Percentiles rank a stretch among this genome's conserved stretches.
Evolutionary conservation across 2,113 vertebrate genomes (phyloP).

Genomic region (Crotalus horridus): DNA sequence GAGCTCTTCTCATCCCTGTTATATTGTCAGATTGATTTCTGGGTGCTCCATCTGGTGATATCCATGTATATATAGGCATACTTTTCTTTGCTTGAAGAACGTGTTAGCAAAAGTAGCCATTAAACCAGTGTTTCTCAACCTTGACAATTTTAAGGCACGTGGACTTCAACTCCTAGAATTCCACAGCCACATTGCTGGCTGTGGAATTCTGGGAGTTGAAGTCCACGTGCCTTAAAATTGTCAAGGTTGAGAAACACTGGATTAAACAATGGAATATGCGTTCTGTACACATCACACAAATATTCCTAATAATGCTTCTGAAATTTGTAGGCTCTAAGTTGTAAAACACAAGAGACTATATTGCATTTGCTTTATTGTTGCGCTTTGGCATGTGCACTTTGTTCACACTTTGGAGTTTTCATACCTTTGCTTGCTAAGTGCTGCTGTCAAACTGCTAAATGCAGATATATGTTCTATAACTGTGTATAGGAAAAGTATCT

Average conservation of each 20-base stretch:
- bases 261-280: not conserved
- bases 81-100: not conserved
- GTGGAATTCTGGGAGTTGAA: too few species aligned
- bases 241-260: too few species aligned
- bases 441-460: not conserved
- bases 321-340: not conserved
- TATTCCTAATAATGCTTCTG: not conserved
- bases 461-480: not conserved
- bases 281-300: not conserved
- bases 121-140: not conserved
- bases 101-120: not conserved
- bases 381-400: not conserved
- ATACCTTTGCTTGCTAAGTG: not conserved
- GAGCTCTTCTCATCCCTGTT: not conserved
- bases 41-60: not conserved
- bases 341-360: not conserved
- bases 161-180: too few species aligned
- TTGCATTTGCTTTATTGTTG: not conserved
- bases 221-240: too few species aligned
- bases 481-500: not conserved
- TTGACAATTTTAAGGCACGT: too few species aligned
- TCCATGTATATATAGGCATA: not conserved
- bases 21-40: not conserved
- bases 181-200: too few species aligned
- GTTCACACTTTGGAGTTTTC: not conserved